Base-by-base conservation (phyloP, 1,140 invertebrate genomes). In the Olivierus martensii region DNA sequence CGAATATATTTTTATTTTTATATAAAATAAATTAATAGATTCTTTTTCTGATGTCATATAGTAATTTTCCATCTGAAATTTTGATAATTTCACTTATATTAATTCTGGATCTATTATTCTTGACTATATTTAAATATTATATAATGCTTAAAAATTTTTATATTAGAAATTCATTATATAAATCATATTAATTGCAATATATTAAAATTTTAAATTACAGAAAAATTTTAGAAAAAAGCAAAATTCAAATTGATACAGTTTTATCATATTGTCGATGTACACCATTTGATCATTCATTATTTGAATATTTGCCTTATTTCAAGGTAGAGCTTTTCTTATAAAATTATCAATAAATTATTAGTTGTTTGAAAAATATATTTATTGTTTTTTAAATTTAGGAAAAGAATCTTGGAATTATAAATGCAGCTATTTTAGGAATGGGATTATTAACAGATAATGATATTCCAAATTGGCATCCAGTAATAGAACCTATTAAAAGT, bases 401-500 rank as follows among this genome's bases (percentile, higher is more conserved):
- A 42, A 74, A 77, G 58, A 74, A 79, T 50, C 63, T 94, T 11
- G 89, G 83, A 19, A 71, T 94, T 15, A 80, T 94, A 19, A 87
- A 85, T 70, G 88, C 87, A 2, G 78, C 86, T 0, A 73, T 79
- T 3, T 78, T 83, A 17, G 80, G 77, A 2, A 82, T 92, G 83
- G 85, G 88, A 10, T 70, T 94, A 12, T 71, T 93, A 17, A 82
- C 84, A 10, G 19, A 52, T 35, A 18, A 18, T 1, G 28, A 38
- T n/a, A 42, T 53, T 46, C 82, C 78, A 51, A 54, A 62, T 1
- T 95, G 90, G 90, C 90, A 95, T 72, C 84, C 85, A 17, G 86
- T 84, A 2, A 66, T 66, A 9, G 67, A 79, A 6, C 67, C 80
- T 18, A 74, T 82, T 1, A 88, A 85, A 67, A 65, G 76, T 17